Evolutionary conservation across 2,797 vertebrate genomes (phyloP).

Genomic region (Muraenolepis orangiensis): DNA sequence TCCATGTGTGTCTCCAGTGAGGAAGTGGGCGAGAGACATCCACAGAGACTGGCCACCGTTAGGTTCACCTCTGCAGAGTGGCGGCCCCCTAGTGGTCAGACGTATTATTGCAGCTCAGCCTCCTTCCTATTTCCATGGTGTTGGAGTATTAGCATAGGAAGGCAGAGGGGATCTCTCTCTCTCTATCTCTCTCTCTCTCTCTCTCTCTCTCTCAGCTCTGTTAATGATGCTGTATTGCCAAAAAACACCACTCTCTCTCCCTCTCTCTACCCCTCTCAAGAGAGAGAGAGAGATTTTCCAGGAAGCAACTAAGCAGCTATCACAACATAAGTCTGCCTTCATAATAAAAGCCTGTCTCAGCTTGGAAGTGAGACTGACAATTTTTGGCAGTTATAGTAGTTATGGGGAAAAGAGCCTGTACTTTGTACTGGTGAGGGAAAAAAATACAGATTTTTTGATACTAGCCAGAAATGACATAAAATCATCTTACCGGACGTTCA

Average conservation of each 20-base stretch:
- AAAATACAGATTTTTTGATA: too few relatives aligned
- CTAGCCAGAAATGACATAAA: too few relatives aligned
- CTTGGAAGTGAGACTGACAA: too few relatives aligned
- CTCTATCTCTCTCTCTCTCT: neutral
- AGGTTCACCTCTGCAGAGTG: neutral
- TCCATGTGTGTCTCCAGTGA: neutral
- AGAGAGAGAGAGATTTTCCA: too few relatives aligned
- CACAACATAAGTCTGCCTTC: too few relatives aligned
- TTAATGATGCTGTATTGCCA: too few relatives aligned
- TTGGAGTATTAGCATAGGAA: neutral
- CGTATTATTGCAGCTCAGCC: neutral
- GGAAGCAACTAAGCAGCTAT: too few relatives aligned
- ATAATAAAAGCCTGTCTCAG: too few relatives aligned
- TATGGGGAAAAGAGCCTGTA: too few relatives aligned
- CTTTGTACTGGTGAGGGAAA: too few relatives aligned
- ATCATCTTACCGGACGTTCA: too few relatives aligned
- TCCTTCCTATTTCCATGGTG: neutral
- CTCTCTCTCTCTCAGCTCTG: neutral
- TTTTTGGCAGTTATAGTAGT: too few relatives aligned
- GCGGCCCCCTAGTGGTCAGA: neutral
- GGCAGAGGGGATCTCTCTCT: neutral
- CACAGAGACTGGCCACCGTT: neutral
- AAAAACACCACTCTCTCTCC: neutral
- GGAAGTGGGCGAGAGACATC: neutral
- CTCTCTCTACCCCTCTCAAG: neutral